Conservation (phyloP, 2,797 vertebrate species). For the Lepilemur septentrionalis region DNA sequence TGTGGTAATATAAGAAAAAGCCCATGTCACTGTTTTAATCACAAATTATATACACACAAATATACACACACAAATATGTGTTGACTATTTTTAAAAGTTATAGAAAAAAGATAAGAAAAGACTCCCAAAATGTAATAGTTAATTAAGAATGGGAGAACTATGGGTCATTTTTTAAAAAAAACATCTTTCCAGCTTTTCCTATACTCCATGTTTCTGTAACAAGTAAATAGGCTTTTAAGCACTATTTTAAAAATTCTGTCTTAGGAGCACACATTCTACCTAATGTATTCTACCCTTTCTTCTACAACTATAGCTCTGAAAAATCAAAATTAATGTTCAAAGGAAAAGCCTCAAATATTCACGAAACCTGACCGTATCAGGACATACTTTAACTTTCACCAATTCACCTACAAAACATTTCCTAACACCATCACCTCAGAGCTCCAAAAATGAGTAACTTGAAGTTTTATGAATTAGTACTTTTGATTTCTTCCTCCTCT, state of each 20-base stretch:
- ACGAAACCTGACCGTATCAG: not conserved
- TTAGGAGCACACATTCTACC: not conserved
- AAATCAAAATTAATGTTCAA: conserved; percentile 10
- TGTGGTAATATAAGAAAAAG: not conserved
- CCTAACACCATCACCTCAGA: not conserved
- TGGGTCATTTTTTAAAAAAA: not conserved
- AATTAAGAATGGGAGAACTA: not conserved
- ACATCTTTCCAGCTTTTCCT: not conserved
- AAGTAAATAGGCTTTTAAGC: conserved; percentile 34
- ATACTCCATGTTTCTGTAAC: not conserved
- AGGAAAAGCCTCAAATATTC: not conserved
- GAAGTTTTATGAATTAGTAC: not conserved
- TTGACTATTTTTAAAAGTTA: not conserved
- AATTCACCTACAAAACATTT: not conserved
- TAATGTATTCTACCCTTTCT: not conserved
- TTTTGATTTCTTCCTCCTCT: not conserved
- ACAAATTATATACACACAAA: not conserved
- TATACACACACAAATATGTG: not conserved
- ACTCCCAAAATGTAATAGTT: not conserved
- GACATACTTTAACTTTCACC: not conserved
- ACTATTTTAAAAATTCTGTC: not conserved
- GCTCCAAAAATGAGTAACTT: not conserved
- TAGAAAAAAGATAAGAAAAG: conserved; percentile 1
- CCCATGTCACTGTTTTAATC: conserved; percentile 9
- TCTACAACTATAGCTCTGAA: not conserved